These are phyloP conservation scores for Bostrychus sinensis DNA, from an alignment of 2,113 vertebrate genomes.

Conservation along the genomic window DNA sequence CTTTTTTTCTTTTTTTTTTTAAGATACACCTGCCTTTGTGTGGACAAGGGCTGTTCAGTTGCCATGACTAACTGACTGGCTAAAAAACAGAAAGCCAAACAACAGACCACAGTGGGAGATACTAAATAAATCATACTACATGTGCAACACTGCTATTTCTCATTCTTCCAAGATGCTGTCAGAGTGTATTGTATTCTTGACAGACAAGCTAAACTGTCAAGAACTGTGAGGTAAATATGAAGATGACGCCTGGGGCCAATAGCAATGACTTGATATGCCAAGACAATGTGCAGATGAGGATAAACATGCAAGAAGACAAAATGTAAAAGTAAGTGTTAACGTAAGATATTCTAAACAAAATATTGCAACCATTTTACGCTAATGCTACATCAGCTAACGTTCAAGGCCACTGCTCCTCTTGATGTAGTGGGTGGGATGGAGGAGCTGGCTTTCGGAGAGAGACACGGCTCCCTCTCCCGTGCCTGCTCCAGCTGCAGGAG, in stretches of 20 bases:
- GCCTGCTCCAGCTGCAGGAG: constrained; percentile 60
- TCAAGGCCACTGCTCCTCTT: neutral
- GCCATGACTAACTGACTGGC: too few relatives aligned
- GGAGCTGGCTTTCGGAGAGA: constrained; percentile 51
- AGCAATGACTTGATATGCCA: neutral
- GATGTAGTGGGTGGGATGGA: neutral
- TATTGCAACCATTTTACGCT: too few relatives aligned
- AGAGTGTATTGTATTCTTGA: neutral
- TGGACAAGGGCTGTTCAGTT: too few relatives aligned
- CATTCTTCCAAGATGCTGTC: neutral
- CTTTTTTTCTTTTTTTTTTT: too few relatives aligned
- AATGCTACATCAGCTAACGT: neutral
- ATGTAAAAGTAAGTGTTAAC: neutral
- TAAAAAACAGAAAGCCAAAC: too few relatives aligned
- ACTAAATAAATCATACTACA: neutral
- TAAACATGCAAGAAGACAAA: neutral
- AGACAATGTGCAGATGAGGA: constrained; percentile 7
- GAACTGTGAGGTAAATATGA: neutral
- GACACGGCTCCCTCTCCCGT: constrained; percentile 34
- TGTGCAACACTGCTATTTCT: neutral
- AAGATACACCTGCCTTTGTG: too few relatives aligned
- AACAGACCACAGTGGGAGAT: too few relatives aligned
- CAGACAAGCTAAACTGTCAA: neutral
- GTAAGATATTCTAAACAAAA: neutral
- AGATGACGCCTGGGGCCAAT: neutral